Base-by-base conservation (phyloP, 1,140 invertebrate species). In the Drosophila suzukii region DNA sequence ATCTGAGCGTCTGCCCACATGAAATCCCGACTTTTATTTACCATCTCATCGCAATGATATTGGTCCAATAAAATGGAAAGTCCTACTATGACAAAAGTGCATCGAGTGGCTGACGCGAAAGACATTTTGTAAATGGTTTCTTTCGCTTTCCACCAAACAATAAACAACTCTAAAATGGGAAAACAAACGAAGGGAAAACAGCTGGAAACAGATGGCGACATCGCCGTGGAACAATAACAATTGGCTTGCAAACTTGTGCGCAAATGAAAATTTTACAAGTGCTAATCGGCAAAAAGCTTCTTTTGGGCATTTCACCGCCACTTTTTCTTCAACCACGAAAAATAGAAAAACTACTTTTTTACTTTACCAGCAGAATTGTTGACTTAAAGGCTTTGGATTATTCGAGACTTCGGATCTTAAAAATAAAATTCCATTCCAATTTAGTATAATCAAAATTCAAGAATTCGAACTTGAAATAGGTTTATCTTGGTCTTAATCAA, bases 71-170 rank as follows among this genome's bases (percentile, higher is more conserved):
- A 59, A 62, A 47, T 24, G 43, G 53, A 81, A 75, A 84, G 49
- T 57, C 53, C 60, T 27, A 17, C 39, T 11, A 66, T 78, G 72
- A 74, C 55, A 55, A 65, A 78, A 84, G 68, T 60, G 74, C 73
- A 85, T 63, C 67, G 77, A 74, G 77, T 73, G 73, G 47, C 24
- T 67, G 49, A 27, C 7, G 32, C 57, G 49, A 81, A 70, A 55
- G 75, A 61, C 81, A 84, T 84, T 84, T 84, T 59, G 81, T 70
- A 81, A 84, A 84, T 84, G 77, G 59, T 46, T 53, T 54, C 11
- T n/a, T 44, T 4, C 32, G 38, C 15, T 38, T 43, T 27, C 47
- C 47, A 47, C 8, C 44, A 8, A n/a, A 32, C 36, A 57, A 43
- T 70, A 71, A 70, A 58, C 43, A 68, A 68, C 43, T 66, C 7